These are phyloP conservation scores for Melanostigma gelatinosum DNA, from an alignment of 2,113 vertebrate genomes.

Conservation along the genomic window DNA sequence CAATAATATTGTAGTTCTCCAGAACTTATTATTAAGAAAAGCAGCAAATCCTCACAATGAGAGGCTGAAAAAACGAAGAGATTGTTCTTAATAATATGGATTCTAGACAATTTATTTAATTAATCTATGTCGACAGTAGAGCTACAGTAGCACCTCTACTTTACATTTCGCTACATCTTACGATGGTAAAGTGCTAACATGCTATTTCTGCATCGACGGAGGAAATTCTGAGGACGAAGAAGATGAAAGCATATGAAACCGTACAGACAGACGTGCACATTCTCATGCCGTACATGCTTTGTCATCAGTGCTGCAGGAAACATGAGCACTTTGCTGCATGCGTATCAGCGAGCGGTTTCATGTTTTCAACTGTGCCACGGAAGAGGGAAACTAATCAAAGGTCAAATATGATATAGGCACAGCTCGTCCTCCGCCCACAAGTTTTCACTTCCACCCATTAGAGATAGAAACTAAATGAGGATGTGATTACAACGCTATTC, in stretches of 20 bases:
- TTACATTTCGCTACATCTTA: background rate
- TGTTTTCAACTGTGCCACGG: background rate
- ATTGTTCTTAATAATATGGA: background rate
- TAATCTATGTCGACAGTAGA: background rate
- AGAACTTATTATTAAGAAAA: background rate
- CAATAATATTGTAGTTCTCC: background rate
- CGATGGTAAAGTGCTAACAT: background rate
- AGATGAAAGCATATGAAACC: background rate
- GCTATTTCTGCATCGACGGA: background rate
- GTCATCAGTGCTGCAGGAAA: conserved; percentile 37
- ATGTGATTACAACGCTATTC: conserved; percentile 45
- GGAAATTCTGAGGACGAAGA: conserved; percentile 39
- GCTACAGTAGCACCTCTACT: background rate
- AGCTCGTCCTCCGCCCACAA: conserved; percentile 41
- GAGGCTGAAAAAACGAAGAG: background rate
- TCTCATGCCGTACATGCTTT: background rate
- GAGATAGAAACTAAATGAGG: conserved; percentile 48
- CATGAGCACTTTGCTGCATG: conserved; percentile 1
- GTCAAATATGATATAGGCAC: conserved; percentile 36
- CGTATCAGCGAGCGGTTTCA: conserved; percentile 47
- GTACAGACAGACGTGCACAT: background rate
- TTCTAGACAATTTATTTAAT: background rate
- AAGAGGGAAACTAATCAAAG: conserved; percentile 53
- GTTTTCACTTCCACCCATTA: conserved; percentile 38
- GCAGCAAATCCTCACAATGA: background rate